Base-by-base conservation (phyloP, 2,888 invertebrate genomes). In the Netelia fuscicornis region DNA sequence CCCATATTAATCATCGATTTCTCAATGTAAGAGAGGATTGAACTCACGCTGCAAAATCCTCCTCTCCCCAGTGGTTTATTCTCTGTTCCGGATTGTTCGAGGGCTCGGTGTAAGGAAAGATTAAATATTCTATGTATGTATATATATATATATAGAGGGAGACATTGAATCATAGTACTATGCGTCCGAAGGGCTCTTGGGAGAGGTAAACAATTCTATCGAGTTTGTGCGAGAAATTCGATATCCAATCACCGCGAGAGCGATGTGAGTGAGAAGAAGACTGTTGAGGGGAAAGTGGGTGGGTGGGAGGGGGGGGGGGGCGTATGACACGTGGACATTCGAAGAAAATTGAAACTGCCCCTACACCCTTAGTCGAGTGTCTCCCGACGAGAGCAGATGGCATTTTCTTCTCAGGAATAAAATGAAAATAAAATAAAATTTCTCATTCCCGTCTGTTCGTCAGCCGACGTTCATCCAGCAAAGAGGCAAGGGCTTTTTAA, bases 311-410 rank as follows among this genome's bases (percentile, higher is more conserved):
- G 48, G 48, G 48, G 0, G 11, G 48, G 13, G 20, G 20, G 20
- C 20, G 20, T 20, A 20, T 48, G 48, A 48, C 48, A 13, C 48
- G 48, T 13, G 48, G 48, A 13, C 13, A 65, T 67, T 80, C 48
- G 60, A 75, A 37, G 86, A 81, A 81, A 85, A 84, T 85, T 81
- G 76, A 77, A 86, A 83, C 72, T 56, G 72, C 58, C 48, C 25
- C 17, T 20, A 37, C 23, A 42, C 13, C 52, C 30, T 20, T 13
- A 30, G 48, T 48, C 37, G 37, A 48, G 10, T 48, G 48, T 8
- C 42, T 44, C 56, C 10, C 44, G 30, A 17, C 30, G 37, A 23
- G 30, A 62, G 68, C 56, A 20, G 64, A 44, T 65, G 62, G 20
- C 56, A 56, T 74, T 72, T 58, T 77, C 60, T 68, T 48, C 9